Conservation (phyloP, 1,140 invertebrate species). For the Papilio aristodemus region DNA sequence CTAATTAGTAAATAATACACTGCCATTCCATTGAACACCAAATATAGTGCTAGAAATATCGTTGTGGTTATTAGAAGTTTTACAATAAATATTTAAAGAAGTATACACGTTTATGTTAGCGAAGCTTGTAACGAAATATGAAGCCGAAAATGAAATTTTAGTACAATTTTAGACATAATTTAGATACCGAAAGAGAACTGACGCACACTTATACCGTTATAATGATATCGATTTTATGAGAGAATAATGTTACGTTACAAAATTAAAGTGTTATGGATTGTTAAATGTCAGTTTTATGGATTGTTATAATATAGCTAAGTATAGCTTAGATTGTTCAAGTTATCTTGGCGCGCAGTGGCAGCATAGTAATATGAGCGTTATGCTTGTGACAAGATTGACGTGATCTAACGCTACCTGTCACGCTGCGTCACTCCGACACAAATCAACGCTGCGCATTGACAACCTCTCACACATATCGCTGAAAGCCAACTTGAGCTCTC, state of each 20-base stretch:
- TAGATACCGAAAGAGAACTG: constrained; percentile 22
- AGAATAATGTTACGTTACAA: constrained; percentile 17
- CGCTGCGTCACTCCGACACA: too few relatives aligned
- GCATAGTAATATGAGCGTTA: too few relatives aligned
- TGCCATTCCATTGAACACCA: constrained; percentile 41
- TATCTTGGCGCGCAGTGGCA: not conserved
- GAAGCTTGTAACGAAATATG: not conserved
- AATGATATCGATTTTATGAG: not conserved
- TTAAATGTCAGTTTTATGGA: not conserved
- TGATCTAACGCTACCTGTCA: too few relatives aligned
- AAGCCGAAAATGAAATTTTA: not conserved
- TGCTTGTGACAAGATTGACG: too few relatives aligned
- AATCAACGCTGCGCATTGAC: too few relatives aligned
- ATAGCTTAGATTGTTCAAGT: not conserved
- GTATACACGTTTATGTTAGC: constrained; percentile 5
- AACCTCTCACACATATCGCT: too few relatives aligned
- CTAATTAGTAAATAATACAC: constrained; percentile 33
- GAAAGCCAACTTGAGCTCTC: not conserved
- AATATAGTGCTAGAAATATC: constrained; percentile 31
- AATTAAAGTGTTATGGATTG: not conserved
- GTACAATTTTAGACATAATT: constrained; percentile 1
- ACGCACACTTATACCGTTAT: constrained; percentile 2
- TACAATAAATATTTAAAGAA: not conserved
- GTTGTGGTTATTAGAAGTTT: constrained; percentile 13
- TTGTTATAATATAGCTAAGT: not conserved